Conservation (phyloP, 2,888 invertebrate species). For the Drosophila borealis region DNA sequence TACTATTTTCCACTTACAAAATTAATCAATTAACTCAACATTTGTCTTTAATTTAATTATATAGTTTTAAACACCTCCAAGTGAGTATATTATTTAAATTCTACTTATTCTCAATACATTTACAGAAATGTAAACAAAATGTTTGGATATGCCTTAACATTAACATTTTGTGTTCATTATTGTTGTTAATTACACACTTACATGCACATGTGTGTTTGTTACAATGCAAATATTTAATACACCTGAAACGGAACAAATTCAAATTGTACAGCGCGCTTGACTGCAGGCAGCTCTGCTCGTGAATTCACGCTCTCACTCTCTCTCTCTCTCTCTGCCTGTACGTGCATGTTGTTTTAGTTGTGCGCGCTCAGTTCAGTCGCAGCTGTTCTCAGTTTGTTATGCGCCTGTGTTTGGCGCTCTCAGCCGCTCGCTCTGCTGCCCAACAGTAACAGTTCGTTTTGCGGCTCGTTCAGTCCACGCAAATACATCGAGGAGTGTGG, state of each 20-base stretch:
- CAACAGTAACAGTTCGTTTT: conserved; percentile 9
- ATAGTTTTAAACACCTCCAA: too few relatives aligned
- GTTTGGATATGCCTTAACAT: neutral
- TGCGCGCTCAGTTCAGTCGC: conserved; percentile 25
- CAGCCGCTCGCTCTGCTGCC: conserved; percentile 1
- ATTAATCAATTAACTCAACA: too few relatives aligned
- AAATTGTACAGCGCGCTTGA: conserved; percentile 14
- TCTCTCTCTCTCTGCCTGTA: neutral
- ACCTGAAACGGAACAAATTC: conserved; percentile 30
- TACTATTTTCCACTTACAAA: too few relatives aligned
- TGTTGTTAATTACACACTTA: conserved; percentile 4
- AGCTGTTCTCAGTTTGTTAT: conserved; percentile 18
- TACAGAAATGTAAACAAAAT: too few relatives aligned
- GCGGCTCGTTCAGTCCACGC: conserved; percentile 49
- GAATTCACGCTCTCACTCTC: neutral
- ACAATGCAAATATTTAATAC: conserved; percentile 29
- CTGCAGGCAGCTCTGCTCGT: neutral
- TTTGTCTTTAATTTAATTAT: too few relatives aligned
- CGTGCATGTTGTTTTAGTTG: too few relatives aligned
- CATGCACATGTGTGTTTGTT: conserved; percentile 5
- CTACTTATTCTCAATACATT: neutral
- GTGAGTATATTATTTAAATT: neutral
- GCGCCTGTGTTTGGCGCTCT: neutral
- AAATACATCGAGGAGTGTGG: conserved; percentile 44
- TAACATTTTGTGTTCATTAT: conserved; percentile 16